A percentile compares a stretch with the other conserved stretches of the same genome.
Conservation (phyloP, 37 sponge, comb jelly and placozoan species). For the Theonella swinhoei region DNA sequence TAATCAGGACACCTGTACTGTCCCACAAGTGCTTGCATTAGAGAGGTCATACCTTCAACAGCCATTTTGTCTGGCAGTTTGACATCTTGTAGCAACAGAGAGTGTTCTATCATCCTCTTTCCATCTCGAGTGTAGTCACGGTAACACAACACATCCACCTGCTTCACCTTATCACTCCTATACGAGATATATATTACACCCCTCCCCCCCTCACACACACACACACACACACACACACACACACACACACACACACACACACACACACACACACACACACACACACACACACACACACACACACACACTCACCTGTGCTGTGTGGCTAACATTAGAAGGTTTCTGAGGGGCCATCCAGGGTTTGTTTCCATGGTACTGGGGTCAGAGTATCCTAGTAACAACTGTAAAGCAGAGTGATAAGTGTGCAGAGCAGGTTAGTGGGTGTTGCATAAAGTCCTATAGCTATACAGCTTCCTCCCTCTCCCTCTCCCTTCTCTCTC, state of each 20-base stretch:
- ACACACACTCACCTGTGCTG: constrained; percentile 56
- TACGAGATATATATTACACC: too few species aligned
- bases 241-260: too few species aligned
- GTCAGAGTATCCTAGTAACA: constrained; percentile 78
- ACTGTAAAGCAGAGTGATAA: constrained; percentile 21
- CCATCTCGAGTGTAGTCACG: constrained; percentile 78
- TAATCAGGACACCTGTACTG: too few species aligned
- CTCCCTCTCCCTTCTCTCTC: not conserved
- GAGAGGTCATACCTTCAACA: not conserved
- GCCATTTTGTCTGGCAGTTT: constrained; percentile 39
- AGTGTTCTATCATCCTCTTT: constrained; percentile 56
- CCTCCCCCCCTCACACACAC: too few species aligned
- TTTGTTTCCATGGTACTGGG: constrained; percentile 82
- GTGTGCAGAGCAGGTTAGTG: not conserved
- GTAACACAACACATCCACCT: constrained; percentile 83
- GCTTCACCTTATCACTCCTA: constrained; percentile 42
- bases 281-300: too few species aligned
- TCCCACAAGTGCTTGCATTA: too few species aligned
- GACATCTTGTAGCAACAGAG: constrained; percentile 64
- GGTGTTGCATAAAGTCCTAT: not conserved
- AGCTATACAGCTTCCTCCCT: not conserved
- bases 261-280: too few species aligned
- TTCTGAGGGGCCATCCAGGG: constrained; percentile 98
- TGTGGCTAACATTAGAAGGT: constrained; percentile 70
- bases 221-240: too few species aligned